Base-by-base conservation (phyloP, 1,140 invertebrate species). In the Ruditapes philippinarum region DNA sequence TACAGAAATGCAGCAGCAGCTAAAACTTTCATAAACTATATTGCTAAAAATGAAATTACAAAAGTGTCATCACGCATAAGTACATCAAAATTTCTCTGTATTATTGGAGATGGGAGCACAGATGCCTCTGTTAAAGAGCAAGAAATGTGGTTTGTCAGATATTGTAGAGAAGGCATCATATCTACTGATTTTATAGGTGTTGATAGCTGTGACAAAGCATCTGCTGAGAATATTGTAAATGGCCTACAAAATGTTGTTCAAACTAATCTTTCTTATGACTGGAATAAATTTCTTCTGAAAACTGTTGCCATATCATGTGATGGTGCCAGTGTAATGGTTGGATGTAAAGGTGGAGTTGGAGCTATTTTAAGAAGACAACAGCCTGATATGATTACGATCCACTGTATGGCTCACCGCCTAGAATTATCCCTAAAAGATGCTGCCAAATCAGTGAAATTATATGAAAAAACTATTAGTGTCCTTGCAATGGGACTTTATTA, bases 361-460 rank as follows among this genome's bases (percentile, higher is more conserved):
- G 54, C 81, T 22, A n/a, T 89, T 11, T 25, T 84, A 14, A 65
- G 22, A 79, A 78, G 65, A 49, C 31, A 78, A n/a, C 80, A 89
- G 45, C 80, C 88, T 14, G 57, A 38, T 25, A 17, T 90, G 19
- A 0, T 90, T 33, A 70, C 73, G 11, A 70, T 90, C 33, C 83
- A 90, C 36, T 90, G 83, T 42, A 49, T 87, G 74, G 78, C 74
- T 9, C 83, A 90, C 49, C 31, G 76, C 31, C 73, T 90, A 0
- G 89, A 88, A 78, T 33, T 89, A 51, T 42, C 81, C 7, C 45
- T 85, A 0, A 89, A 89, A 33, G 81, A 91, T 42, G 38, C 45
- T 1, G 51, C 19, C 9, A 80, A 80, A 60, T 4, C 31, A 31
- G 33, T 42, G 11, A 80, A 85, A 42, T 4, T 89, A 38, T 83